phyloP scores from a whole-genome alignment of 2,797 vertebrate genomes.

The Spondyliosoma cantharus region DNA sequence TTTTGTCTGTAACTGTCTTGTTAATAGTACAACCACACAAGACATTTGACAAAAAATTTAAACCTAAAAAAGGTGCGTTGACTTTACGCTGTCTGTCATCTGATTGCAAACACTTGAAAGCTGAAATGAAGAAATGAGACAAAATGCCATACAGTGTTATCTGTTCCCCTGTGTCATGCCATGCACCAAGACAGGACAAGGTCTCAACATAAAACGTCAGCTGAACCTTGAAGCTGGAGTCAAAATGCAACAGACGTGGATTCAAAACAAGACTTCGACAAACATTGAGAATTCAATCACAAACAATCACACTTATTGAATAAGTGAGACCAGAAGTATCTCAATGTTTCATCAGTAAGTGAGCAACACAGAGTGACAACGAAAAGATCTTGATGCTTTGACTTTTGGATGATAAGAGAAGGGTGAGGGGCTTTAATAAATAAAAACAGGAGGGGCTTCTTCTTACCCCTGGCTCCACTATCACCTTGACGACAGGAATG shows the following conservation, averaged over 20 bases:
- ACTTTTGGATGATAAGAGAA: conserved; percentile 60
- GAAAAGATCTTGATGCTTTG: conserved; percentile 54
- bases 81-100: neutral
- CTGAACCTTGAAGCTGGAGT: conserved; percentile 33
- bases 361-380: conserved; percentile 51
- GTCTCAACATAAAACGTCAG: conserved; percentile 5
- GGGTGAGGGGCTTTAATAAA: conserved; percentile 49
- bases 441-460: conserved; percentile 51
- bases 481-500: conserved; percentile 82
- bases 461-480: conserved; percentile 86
- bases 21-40: conserved; percentile 11
- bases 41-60: conserved; percentile 22
- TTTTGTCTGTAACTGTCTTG: neutral
- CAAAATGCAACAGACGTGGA: conserved; percentile 60
- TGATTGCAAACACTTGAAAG: conserved; percentile 18
- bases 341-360: conserved; percentile 44
- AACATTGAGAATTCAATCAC: conserved; percentile 49
- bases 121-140: conserved; percentile 33
- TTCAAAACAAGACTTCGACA: conserved; percentile 49
- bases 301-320: conserved; percentile 29
- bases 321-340: conserved; percentile 41
- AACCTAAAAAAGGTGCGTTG: conserved; percentile 13
- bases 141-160: conserved; percentile 14
- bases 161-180: conserved; percentile 57
- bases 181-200: conserved; percentile 52